Conservation (phyloP, 2,797 vertebrate genomes). For the Crax fasciolata region DNA sequence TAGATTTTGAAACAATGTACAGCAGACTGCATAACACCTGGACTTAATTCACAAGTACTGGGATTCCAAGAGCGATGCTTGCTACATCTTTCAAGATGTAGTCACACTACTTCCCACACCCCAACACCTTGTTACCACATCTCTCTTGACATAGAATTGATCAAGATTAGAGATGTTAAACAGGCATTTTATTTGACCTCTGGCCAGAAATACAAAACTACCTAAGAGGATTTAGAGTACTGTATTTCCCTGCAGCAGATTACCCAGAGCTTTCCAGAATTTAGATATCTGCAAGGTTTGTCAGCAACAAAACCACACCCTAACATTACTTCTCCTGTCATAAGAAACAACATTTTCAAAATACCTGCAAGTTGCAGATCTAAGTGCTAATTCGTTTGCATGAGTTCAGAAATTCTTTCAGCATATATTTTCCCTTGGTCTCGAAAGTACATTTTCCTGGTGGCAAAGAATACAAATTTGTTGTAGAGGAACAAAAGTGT, state of each 20-base stretch:
- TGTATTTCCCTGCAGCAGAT: not conserved
- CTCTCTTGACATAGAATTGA: constrained; percentile 26
- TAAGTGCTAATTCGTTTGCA: not conserved
- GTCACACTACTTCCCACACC: not conserved
- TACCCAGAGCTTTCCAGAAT: not conserved
- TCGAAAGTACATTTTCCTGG: not conserved
- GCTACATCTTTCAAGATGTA: constrained; percentile 25
- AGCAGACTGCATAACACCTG: not conserved
- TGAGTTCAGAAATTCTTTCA: not conserved
- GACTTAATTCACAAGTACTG: constrained; percentile 19
- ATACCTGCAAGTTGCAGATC: not conserved
- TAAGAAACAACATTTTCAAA: not conserved
- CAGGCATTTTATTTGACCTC: constrained; percentile 32
- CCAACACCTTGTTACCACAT: constrained; percentile 33
- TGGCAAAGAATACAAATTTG: not conserved
- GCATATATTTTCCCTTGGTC: not conserved
- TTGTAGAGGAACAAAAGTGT: not conserved
- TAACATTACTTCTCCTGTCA: not conserved
- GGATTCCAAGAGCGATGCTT: not conserved
- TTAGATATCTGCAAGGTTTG: not conserved
- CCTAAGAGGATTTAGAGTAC: not conserved
- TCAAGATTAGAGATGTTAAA: constrained; percentile 34
- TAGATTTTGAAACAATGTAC: not conserved
- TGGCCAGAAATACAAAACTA: constrained; percentile 8
- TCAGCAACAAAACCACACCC: not conserved